A percentile compares a stretch with the other conserved stretches of the same genome.
Conservation (phyloP, 2,113 vertebrate species). For the Lathamus discolor region DNA sequence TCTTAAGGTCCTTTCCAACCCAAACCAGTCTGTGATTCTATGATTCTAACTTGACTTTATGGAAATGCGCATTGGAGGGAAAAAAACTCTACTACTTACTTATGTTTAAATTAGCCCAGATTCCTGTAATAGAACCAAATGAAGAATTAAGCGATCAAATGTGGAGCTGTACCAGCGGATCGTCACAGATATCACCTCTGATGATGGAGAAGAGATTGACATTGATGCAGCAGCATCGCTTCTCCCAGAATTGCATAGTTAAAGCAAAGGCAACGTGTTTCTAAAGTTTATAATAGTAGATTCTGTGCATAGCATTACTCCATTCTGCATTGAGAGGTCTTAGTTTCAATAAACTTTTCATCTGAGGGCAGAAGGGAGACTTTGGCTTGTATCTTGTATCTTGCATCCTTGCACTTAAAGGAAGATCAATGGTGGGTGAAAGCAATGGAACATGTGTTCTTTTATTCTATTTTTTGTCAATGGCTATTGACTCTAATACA, state of each 20-base stretch:
- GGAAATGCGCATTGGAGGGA: neutral
- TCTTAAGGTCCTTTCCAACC: no score
- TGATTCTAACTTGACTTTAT: neutral
- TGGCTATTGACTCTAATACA: neutral
- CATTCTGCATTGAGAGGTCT: neutral
- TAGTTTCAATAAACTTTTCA: neutral
- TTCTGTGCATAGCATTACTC: neutral
- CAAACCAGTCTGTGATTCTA: no score
- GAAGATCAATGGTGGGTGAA: neutral
- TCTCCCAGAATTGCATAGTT: rapidly evolving
- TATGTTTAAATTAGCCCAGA: neutral
- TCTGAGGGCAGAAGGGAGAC: neutral
- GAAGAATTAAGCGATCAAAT: neutral
- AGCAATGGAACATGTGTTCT: neutral
- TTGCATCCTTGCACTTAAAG: neutral
- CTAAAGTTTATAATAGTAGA: neutral
- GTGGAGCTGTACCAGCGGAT: neutral
- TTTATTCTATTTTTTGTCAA: neutral
- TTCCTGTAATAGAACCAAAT: neutral
- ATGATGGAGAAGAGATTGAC: neutral
- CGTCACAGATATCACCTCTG: neutral
- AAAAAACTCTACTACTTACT: neutral
- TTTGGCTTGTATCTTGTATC: neutral
- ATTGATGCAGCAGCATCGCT: rapidly evolving
- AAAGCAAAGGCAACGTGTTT: neutral